Conservation (phyloP, 1,140 invertebrate species). For the Portunus trituberculatus region DNA sequence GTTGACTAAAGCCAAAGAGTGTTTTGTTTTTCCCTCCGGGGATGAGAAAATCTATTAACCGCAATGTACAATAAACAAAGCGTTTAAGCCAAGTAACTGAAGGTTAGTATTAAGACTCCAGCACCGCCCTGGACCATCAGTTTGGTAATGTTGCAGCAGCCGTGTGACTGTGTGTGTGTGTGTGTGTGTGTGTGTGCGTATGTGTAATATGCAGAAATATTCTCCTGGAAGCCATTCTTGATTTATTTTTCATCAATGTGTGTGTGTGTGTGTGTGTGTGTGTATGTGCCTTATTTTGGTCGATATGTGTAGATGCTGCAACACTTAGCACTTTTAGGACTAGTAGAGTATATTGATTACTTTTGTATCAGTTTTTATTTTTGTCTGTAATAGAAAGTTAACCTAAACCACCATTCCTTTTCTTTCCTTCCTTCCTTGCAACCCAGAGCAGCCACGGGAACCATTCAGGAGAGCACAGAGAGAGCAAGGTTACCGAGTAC, state of each 20-base stretch:
- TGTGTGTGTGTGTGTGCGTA: too few relatives aligned
- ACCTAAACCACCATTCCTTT: neutral
- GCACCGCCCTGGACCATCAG: conserved; percentile 34
- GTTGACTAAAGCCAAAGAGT: conserved; percentile 69
- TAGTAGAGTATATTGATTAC: conserved; percentile 48
- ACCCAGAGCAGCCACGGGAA: neutral
- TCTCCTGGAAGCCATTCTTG: too few relatives aligned
- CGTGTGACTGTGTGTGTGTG: neutral
- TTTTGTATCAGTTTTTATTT: conserved; percentile 65
- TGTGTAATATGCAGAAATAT: neutral
- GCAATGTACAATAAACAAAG: conserved; percentile 60
- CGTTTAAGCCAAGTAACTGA: conserved; percentile 36
- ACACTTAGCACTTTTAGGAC: conserved; percentile 31
- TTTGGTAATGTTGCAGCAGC: conserved; percentile 45
- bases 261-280: neutral
- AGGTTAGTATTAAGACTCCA: conserved; percentile 30
- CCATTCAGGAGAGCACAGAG: neutral
- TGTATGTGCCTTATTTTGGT: neutral
- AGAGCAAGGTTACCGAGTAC: neutral
- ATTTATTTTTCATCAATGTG: neutral
- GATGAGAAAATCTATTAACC: conserved; percentile 51
- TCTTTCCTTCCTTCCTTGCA: neutral
- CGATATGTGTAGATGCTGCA: conserved; percentile 23
- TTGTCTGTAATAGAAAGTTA: conserved; percentile 59
- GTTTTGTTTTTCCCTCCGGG: conserved; percentile 56